These are phyloP conservation scores for Nemapogon koenigi DNA, from an alignment of 2,888 invertebrate genomes.

Conservation along the genomic window DNA sequence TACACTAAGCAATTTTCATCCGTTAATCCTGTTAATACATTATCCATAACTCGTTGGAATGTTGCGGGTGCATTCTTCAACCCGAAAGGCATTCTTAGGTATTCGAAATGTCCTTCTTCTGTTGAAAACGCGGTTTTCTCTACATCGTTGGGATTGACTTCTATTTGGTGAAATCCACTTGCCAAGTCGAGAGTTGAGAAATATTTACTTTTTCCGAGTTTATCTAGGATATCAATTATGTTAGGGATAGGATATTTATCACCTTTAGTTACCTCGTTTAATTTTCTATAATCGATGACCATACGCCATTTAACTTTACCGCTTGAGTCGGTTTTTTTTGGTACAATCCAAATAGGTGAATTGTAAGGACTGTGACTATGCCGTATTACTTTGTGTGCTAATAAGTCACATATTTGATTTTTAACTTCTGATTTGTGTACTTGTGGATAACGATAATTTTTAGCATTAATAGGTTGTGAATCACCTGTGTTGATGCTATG, in stretches of 20 bases:
- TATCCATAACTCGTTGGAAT: constrained; percentile 24
- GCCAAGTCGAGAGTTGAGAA: constrained; percentile 17
- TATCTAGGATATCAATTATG: constrained; percentile 16
- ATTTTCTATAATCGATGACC: constrained; percentile 10
- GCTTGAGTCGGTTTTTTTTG: constrained; percentile 13
- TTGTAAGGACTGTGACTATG: constrained; percentile 6
- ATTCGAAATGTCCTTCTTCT: constrained; percentile 22
- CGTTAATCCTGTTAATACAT: constrained; percentile 19
- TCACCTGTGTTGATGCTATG: constrained; percentile 16
- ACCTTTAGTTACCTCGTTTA: constrained; percentile 10
- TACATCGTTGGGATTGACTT: constrained; percentile 16
- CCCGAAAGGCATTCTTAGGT: constrained; percentile 23
- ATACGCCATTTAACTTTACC: constrained; percentile 12
- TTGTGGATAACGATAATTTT: constrained; percentile 18
- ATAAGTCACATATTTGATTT: constrained; percentile 11
- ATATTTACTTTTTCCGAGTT: constrained; percentile 17
- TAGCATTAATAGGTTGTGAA: constrained; percentile 15
- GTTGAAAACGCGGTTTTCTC: constrained; percentile 24
- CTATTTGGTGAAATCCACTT: constrained; percentile 10
- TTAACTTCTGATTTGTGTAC: constrained; percentile 17
- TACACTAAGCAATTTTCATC: constrained; percentile 21
- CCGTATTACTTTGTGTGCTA: constrained; percentile 14
- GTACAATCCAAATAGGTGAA: constrained; percentile 14
- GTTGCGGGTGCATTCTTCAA: constrained; percentile 23
- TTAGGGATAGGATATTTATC: constrained; percentile 11